Evolutionary conservation across 37 sponge, comb jelly and placozoan species (phyloP), one percentile per base, ranked within the genome.

Genomic region (Cladorhizidae sp.): DNA sequence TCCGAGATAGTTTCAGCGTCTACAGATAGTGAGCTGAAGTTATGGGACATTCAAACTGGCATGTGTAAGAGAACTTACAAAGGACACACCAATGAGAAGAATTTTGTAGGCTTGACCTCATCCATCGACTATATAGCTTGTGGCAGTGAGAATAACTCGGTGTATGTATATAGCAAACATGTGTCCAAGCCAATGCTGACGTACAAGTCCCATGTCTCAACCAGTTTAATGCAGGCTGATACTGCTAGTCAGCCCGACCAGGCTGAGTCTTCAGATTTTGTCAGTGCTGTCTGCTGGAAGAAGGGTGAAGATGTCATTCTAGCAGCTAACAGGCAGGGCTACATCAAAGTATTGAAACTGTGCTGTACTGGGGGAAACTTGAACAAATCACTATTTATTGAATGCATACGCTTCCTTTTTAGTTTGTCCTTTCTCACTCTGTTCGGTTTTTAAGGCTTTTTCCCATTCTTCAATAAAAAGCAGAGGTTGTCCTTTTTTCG

Each of bases 251-350:
- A n/a, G n/a, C n/a, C n/a, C n/a, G n/a, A n/a, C n/a, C n/a, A n/a
- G n/a, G n/a, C n/a, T n/a, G n/a, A n/a, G n/a, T n/a, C n/a, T n/a
- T n/a, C n/a, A n/a, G n/a, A n/a, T n/a, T n/a, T n/a, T n/a, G n/a
- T n/a, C n/a, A n/a, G n/a, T n/a, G n/a, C n/a, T n/a, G n/a, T 14
- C 35, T 33, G 42, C 0, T 37, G 38, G 3, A 25, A 57, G 45
- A 64, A 90, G 88, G 80, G 70, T 31, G 37, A 70, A 36, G 64
- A 42, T 59, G 77, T 82, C 29, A 29, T 93, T 17, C 54, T 93
- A 23, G 94, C 94, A 22, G 94, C 94, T 18, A 93, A 93, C 70
- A 93, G 94, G 38, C 94, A 93, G 57, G 94, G n/a, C n/a, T n/a
- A n/a, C n/a, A n/a, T n/a, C n/a, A n/a, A n/a, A n/a, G n/a, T n/a